Evolutionary conservation across 1,140 invertebrate genomes (phyloP).

Genomic region (Drosophila sechellia): DNA sequence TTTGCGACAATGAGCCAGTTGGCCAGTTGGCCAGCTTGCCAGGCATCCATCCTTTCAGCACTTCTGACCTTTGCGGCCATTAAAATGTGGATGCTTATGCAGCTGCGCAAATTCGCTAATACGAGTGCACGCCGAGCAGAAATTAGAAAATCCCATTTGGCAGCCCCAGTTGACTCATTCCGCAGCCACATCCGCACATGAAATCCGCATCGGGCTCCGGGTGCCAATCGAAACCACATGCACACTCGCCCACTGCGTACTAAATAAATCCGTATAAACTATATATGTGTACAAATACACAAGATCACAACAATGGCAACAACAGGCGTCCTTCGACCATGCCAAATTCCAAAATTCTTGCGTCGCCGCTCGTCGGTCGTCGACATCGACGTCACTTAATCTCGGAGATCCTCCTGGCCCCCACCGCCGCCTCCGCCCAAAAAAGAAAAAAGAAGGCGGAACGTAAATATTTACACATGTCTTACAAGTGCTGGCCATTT

Average conservation of each 20-base stretch:
- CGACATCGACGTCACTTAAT: constrained; percentile 72
- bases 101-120: constrained; percentile 1
- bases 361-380: constrained; percentile 73
- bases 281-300: neutral
- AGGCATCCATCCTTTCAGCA: neutral
- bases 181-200: constrained; percentile 11
- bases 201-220: constrained; percentile 1
- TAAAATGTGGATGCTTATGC: constrained; percentile 8
- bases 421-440: neutral
- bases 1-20: no score
- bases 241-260: constrained; percentile 36
- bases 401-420: constrained; percentile 13
- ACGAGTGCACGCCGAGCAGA: neutral
- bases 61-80: constrained; percentile 2
- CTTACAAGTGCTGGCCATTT: constrained; percentile 74
- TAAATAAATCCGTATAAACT: constrained; percentile 2
- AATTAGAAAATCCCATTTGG: constrained; percentile 42
- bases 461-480: constrained; percentile 81
- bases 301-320: constrained; percentile 34
- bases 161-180: constrained; percentile 32
- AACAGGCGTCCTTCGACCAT: constrained; percentile 75
- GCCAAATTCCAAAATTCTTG: constrained; percentile 82
- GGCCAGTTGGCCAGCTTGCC: no score
- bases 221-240: constrained; percentile 20
- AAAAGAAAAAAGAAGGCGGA: constrained; percentile 19